Evolutionary conservation across 2,888 invertebrate genomes (phyloP).

Genomic region (Stenchaetothrips biformis): DNA sequence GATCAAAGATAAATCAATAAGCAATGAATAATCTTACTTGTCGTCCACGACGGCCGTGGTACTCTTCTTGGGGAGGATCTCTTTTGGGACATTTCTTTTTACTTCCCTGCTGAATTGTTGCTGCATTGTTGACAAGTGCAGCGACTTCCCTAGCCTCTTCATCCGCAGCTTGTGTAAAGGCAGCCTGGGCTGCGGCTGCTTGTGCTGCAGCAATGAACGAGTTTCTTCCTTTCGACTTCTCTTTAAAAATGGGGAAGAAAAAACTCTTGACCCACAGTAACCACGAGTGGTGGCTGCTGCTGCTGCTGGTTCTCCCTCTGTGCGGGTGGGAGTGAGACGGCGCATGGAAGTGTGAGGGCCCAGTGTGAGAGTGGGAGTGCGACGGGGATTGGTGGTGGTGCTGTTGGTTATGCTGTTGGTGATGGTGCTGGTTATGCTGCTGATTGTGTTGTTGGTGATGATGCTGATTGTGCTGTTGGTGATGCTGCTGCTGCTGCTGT

Average conservation of each 20-base stretch:
- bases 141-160: not conserved
- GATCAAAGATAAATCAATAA: not conserved
- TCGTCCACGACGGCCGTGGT: not conserved
- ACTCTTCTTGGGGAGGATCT: not conserved
- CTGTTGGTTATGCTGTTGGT: not conserved
- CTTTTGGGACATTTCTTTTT: not conserved
- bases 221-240: not conserved
- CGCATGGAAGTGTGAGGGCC: not conserved
- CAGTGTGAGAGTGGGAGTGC: not conserved
- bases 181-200: not conserved
- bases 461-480: not conserved
- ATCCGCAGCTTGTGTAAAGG: not conserved
- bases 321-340: not conserved
- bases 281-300: not conserved
- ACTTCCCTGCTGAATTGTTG: not conserved
- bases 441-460: not conserved
- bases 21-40: not conserved
- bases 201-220: not conserved
- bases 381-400: not conserved
- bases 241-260: not conserved
- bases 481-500: not conserved
- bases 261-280: not conserved
- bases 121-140: not conserved
- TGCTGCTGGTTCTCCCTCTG: not conserved
- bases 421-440: not conserved